phyloP scores from a whole-genome alignment of 1,140 invertebrate species.

The Drosophila quadrilineata region DNA sequence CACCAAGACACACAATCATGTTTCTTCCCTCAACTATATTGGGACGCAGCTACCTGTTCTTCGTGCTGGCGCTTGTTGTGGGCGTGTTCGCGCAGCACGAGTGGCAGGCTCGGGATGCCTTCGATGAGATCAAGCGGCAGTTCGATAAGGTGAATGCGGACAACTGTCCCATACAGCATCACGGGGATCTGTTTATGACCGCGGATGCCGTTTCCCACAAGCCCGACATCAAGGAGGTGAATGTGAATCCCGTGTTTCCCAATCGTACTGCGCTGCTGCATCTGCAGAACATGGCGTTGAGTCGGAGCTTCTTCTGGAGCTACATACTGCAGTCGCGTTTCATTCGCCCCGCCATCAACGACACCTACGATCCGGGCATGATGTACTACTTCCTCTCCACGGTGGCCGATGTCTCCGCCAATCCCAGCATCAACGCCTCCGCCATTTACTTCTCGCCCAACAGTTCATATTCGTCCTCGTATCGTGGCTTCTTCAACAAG shows the following conservation, averaged over 20 bases:
- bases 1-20: conserved; percentile 7
- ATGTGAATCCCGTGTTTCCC: conserved; percentile 96
- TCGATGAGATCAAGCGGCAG: conserved; percentile 91
- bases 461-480: conserved; percentile 96
- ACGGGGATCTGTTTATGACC: conserved; percentile 92
- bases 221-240: conserved; percentile 96
- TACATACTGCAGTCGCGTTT: conserved; percentile 96
- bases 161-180: conserved; percentile 94
- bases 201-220: conserved; percentile 93
- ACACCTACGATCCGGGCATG: conserved; percentile 97
- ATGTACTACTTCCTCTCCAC: conserved; percentile 99
- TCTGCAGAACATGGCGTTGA: conserved; percentile 97
- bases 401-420: conserved; percentile 96
- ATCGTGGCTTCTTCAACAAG: conserved; percentile 97
- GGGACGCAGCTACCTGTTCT: conserved; percentile 69
- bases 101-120: conserved; percentile 93
- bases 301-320: conserved; percentile 96
- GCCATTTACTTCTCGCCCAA: conserved; percentile 97
- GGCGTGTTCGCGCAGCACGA: conserved; percentile 92
- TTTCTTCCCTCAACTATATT: conserved; percentile 58
- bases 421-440: conserved; percentile 95
- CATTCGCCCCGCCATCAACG: conserved; percentile 93
- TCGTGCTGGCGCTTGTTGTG: conserved; percentile 79
- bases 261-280: conserved; percentile 96
- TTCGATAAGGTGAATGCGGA: conserved; percentile 91